Evolutionary conservation across 2,797 vertebrate genomes (phyloP), one percentile per base, ranked within the genome.

Genomic region (Emys orbicularis): DNA sequence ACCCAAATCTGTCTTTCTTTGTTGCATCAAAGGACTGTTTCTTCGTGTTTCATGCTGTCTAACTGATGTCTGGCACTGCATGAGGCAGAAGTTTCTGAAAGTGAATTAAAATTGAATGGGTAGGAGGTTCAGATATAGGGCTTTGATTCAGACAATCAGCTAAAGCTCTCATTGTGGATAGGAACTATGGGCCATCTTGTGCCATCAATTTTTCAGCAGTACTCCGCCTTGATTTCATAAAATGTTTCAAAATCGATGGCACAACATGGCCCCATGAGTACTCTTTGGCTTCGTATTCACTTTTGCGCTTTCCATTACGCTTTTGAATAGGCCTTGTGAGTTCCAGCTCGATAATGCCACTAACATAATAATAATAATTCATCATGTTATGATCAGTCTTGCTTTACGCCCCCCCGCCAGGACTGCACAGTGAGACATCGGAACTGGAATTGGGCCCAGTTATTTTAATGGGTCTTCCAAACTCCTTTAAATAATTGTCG

Each of bases 91-190:
- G 3, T 90, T 94, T 96, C 94, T 84, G 92, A 88, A 89, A 95
- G 57, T 94, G 96, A 97, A 94, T 96, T 96, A 95, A 95, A 94
- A 97, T 96, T 95, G 96, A 94, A 90, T 93, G 92, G 86, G 89
- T 90, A 81, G 95, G 95, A 68, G 89, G 95, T 88, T 12, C 86
- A 94, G 92, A 59, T 21, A 29, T 0, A 0, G 90, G 84, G 49
- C 90, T 96, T 95, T 94, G 79, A 96, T 93, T 86, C 81, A 95
- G 92, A 89, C 27, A 84, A 94, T 84, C 49, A 90, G 92, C 90
- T 83, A 96, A 94, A 96, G 68, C 81, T 89, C 49, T 79, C 59
- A 95, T 52, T 10, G 1, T 29, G 50, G 49, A 0, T 0, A 96
- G 87, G 87, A 89, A 57, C 86, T 79, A 18, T 49, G 53, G 94